These are phyloP conservation scores for Melierax canorus DNA, from an alignment of 2,113 vertebrate genomes.

Conservation along the genomic window DNA sequence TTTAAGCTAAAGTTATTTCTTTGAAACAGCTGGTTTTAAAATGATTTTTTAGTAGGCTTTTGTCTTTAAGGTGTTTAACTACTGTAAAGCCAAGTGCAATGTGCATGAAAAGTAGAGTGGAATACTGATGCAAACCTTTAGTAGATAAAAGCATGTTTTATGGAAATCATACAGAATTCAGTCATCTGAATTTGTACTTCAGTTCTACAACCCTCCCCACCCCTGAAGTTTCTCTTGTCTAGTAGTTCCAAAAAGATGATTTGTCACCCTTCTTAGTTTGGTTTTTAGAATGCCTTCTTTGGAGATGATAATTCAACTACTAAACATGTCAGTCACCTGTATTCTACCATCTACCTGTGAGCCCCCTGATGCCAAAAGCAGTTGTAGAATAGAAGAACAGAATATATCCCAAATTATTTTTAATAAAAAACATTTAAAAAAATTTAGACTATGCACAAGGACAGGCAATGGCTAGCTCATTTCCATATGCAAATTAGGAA, in stretches of 20 bases:
- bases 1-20: neutral
- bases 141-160: neutral
- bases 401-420: neutral
- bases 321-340: neutral
- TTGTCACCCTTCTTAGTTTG: neutral
- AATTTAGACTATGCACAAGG: neutral
- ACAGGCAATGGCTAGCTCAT: neutral
- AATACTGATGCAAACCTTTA: neutral
- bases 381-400: neutral
- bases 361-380: neutral
- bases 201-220: neutral
- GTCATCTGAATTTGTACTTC: neutral
- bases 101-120: neutral
- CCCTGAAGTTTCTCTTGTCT: neutral
- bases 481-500: neutral
- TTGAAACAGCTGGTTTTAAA: neutral
- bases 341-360: rapidly evolving
- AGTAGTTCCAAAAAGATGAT: neutral
- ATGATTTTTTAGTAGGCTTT: neutral
- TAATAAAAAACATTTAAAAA: neutral
- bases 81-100: neutral
- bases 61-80: neutral
- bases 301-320: neutral
- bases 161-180: neutral
- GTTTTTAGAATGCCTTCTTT: neutral